These are phyloP conservation scores for Ptilodon capucinus DNA, from an alignment of 2,888 invertebrate species.

Conservation along the genomic window DNA sequence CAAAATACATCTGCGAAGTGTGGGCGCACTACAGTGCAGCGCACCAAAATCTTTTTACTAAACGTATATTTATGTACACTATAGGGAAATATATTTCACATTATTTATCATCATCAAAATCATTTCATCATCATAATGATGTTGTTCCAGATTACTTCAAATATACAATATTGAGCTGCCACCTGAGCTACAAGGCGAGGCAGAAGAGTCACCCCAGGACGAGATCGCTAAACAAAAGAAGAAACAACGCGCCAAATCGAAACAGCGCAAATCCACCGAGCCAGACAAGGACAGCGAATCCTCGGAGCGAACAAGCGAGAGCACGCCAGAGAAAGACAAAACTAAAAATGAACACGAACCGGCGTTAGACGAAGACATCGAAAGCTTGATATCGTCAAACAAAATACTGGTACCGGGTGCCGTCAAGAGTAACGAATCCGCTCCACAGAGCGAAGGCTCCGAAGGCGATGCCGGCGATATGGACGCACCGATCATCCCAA, in stretches of 20 bases:
- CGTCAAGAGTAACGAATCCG: constrained; percentile 40
- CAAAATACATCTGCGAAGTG: no score
- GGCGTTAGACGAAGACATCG: constrained; percentile 72
- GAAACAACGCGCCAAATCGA: constrained; percentile 68
- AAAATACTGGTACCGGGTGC: constrained; percentile 74
- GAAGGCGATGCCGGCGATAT: constrained; percentile 57
- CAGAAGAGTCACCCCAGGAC: constrained; percentile 62
- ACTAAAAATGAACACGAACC: constrained; percentile 35
- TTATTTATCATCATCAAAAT: no score
- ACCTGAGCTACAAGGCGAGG: constrained; percentile 78
- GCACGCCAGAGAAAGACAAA: constrained; percentile 64
- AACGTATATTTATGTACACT: no score
- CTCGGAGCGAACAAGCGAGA: constrained; percentile 61
- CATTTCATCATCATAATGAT: no score
- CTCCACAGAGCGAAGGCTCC: constrained; percentile 55
- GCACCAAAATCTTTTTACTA: no score
- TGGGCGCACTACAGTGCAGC: no score
- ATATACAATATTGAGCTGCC: constrained; percentile 87
- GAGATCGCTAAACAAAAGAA: constrained; percentile 68
- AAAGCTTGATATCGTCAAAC: constrained; percentile 76
- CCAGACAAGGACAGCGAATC: constrained; percentile 65
- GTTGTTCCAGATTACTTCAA: constrained; percentile 85
- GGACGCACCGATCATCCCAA: constrained; percentile 54
- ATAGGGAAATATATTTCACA: no score
- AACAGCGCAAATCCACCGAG: constrained; percentile 65